Evolutionary conservation across 35 echinoderm and acorn worm genomes (phyloP), one percentile per base, ranked within the genome.

Genomic region (Nesometra sesokonis): DNA sequence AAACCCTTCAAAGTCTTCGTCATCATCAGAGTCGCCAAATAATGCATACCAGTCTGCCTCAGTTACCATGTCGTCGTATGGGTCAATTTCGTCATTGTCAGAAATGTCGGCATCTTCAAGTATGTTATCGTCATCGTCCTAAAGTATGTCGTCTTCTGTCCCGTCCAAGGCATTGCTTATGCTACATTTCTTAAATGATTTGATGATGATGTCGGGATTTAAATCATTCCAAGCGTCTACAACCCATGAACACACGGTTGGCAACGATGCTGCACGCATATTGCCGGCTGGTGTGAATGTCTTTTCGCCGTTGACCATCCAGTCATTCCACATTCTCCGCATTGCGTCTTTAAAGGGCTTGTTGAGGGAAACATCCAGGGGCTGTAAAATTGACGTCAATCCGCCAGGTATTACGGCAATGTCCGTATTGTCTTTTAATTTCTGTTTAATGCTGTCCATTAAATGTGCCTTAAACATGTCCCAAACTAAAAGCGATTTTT

Each of bases 351-450:
- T 43, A 15, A 43, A 43, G 4, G 85, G 52, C 29, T 86, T 86
- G 52, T 86, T 86, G 0, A 57, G 32, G 3, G 29, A 30, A 29
- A 86, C 85, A 32, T 86, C 85, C 0, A 86, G 85, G 3, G 85
- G 85, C 46, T 86, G 52, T 9, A 86, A 34, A 17, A 86, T 77
- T 11, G 85, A 77, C 23, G 85, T 78, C 35, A 84, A 17, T 7
- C 82, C 91, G 9, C 82, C 91, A 29, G 82, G 86, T 29, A 92
- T 92, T 4, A 88, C 80, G 0, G 35, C 91, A 9, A 88, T 17
- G 32, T 78, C 30, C 19, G 67, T 78, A 17, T 87, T 77, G 0
- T 36, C 43, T 39, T 88, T 38, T 35, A 88, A 82, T 13, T 46
- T 13, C 23, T 13, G 40, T 52, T 5, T 35, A 38, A 88, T 31